A percentile compares a stretch with the other conserved stretches of the same genome.
These are phyloP conservation scores for Bombus breviceps DNA, from an alignment of 1,140 invertebrate genomes.

Conservation along the genomic window DNA sequence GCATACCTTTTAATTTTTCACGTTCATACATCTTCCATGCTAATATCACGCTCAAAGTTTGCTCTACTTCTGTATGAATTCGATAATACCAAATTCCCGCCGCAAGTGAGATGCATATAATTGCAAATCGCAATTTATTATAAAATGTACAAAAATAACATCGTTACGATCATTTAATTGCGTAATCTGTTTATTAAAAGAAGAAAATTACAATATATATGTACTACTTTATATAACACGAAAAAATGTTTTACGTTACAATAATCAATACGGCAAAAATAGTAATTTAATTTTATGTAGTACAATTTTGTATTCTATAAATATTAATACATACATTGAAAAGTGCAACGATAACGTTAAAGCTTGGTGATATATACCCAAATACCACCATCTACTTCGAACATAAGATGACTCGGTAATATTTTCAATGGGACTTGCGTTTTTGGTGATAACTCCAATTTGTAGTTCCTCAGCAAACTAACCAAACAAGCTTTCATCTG, in stretches of 20 bases:
- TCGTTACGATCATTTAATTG: too few species aligned
- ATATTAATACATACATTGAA: too few species aligned
- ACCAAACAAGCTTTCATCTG: conserved; percentile 57
- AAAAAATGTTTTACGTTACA: neutral
- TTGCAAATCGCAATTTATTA: too few species aligned
- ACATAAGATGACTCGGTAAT: neutral
- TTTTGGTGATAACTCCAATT: conserved; percentile 59
- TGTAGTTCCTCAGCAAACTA: conserved; percentile 55
- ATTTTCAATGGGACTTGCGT: conserved; percentile 50
- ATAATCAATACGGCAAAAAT: too few species aligned
- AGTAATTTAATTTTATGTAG: neutral
- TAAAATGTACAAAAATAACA: neutral
- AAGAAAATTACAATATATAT: too few species aligned
- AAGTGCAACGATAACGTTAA: neutral
- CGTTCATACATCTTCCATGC: neutral
- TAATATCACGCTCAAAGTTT: rapidly evolving
- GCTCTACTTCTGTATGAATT: neutral
- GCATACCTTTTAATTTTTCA: too few species aligned
- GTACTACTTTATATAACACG: too few species aligned
- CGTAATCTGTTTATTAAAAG: too few species aligned
- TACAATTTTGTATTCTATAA: neutral
- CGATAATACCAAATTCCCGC: too few species aligned
- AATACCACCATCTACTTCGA: conserved; percentile 45
- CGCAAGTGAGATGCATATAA: neutral
- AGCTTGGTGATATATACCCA: conserved; percentile 45